Evolutionary conservation across 2,797 vertebrate genomes (phyloP).

Genomic region (Cetoscarus ocellatus): DNA sequence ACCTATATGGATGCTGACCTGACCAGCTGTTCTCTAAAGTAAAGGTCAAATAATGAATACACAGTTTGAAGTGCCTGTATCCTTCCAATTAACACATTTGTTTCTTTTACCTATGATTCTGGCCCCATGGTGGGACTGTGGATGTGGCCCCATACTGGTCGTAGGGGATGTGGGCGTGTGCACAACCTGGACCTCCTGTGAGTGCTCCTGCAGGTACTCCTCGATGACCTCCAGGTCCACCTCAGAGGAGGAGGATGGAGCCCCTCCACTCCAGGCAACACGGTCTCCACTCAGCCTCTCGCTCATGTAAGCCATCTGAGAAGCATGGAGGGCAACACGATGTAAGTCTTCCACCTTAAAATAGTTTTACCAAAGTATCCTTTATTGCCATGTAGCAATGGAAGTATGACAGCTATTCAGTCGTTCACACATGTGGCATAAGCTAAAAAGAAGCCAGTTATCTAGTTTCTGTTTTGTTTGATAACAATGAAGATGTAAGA

Average conservation of each 20-base stretch:
- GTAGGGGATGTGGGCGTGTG: constrained; percentile 49
- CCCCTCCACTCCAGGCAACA: constrained; percentile 55
- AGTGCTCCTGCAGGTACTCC: constrained; percentile 87
- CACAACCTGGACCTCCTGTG: constrained; percentile 74
- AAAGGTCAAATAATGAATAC: background rate
- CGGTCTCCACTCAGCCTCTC: constrained; percentile 61
- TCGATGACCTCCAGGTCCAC: constrained; percentile 88
- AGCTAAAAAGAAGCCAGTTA: too few relatives aligned
- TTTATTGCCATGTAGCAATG: too few relatives aligned
- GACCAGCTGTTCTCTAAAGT: constrained; percentile 82
- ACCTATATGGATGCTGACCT: constrained; percentile 80
- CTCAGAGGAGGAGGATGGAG: constrained; percentile 68
- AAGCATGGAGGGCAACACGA: constrained; percentile 16
- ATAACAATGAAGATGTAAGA: too few relatives aligned
- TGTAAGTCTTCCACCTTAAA: too few relatives aligned
- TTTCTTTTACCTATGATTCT: constrained; percentile 71
- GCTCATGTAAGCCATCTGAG: constrained; percentile 77
- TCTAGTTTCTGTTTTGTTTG: too few relatives aligned
- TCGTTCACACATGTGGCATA: too few relatives aligned
- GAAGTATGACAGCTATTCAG: too few relatives aligned
- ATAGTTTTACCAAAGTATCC: too few relatives aligned
- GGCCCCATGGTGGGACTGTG: constrained; percentile 52
- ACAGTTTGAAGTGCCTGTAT: background rate
- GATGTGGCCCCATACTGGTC: constrained; percentile 36
- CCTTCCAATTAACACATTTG: background rate